Base-by-base conservation (phyloP, 2,113 vertebrate species). In the Oryzias javanicus region DNA sequence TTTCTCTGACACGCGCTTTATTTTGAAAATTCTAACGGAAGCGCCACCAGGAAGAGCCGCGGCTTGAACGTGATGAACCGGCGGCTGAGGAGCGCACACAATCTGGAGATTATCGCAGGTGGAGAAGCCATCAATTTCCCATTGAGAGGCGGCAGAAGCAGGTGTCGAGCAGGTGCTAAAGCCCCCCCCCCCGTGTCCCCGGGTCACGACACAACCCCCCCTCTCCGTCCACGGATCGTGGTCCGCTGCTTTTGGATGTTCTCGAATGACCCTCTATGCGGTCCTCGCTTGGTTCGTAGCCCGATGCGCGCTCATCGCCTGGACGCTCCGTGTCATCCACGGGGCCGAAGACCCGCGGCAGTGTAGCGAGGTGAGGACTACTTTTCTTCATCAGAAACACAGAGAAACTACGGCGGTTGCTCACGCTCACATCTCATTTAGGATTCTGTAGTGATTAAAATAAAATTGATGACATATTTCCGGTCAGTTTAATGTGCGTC, bases 291-390 rank as follows among this genome's bases (percentile, higher is more conserved):
- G 83, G 78, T 61, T 78, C 42, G 44, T 85, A 63, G 64, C 63
- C 73, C 72, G 60, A 65, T 76, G 71, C 84, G 79, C 80, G 74
- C 84, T 87, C 71, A 60, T 89, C 78, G 69, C 87, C 64, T 73
- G 53, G 58, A 12, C 54, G 24, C 78, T 85, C 59, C 58, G 35
- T 57, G 14, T 72, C 66, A 79, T 57, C 54, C 74, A 74, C 62
- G 77, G 72, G 56, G 60, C 76, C 27, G 67, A 20, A 46, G 86
- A 55, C 73, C 68, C 76, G 73, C 81, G 72, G 3, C 74, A 44
- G 73, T 90, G 89, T 49, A 70, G 25, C 6, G 89, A 89, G 87
- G 89, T 90, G 79, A 89, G 84, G 65, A 59, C n/a, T n/a, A n/a
- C 16, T 46, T 46, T 46, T 18, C 3, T 46, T 46, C 6, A 6